These are phyloP conservation scores for Trachops cirrhosus DNA, from an alignment of 2,797 vertebrate species.

Conservation along the genomic window DNA sequence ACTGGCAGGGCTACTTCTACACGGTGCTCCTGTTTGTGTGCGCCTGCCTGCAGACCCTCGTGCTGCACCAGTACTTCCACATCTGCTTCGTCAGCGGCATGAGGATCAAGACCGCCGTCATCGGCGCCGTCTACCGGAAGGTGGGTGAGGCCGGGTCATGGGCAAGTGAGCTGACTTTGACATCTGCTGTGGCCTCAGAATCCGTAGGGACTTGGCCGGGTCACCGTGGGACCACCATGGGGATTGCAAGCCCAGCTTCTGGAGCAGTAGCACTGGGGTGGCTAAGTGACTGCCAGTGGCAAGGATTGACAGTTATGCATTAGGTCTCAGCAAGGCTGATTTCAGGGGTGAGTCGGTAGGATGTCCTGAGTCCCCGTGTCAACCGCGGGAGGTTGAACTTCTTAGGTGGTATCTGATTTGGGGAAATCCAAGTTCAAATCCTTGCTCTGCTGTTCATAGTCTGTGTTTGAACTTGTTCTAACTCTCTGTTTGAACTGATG, in stretches of 20 bases:
- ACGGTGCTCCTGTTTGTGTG: constrained; percentile 91
- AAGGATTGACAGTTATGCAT: fast-evolving
- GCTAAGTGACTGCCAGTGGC: fast-evolving
- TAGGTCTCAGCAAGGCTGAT: neutral
- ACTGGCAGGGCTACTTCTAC: constrained; percentile 96
- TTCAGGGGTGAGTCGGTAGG: fast-evolving
- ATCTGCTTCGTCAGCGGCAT: constrained; percentile 97
- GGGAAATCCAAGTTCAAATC: neutral
- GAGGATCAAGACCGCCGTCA: constrained; percentile 93
- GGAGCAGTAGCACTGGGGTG: neutral
- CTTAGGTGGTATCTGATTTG: neutral
- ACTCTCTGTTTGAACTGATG: neutral
- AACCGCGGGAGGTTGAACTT: neutral
- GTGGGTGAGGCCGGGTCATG: constrained; percentile 75
- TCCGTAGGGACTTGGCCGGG: fast-evolving
- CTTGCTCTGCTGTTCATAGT: neutral
- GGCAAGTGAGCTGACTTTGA: neutral
- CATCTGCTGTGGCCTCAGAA: neutral
- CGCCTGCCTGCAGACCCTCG: constrained; percentile 91
- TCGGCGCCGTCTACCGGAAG: constrained; percentile 96
- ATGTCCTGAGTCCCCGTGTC: fast-evolving
- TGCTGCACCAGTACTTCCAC: constrained; percentile 97
- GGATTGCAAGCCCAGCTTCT: neutral
- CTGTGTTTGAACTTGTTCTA: neutral
- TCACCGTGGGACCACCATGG: no score